Percentiles rank a stretch among this genome's conserved stretches.
These are phyloP conservation scores for Pedicia rivosa DNA, from an alignment of 2,888 invertebrate genomes.

Conservation along the genomic window DNA sequence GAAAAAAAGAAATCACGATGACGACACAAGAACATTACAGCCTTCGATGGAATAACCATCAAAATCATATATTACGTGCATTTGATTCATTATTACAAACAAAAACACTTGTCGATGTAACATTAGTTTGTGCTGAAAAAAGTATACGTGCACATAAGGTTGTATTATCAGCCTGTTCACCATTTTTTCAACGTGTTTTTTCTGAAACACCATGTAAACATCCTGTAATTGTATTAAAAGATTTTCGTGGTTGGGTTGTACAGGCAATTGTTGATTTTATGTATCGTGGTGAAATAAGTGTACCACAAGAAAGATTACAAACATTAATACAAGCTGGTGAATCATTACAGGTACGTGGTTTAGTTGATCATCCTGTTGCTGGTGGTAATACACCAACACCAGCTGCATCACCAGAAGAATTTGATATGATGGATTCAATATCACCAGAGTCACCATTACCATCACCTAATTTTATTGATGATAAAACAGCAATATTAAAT, in stretches of 20 bases:
- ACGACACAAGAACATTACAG: slow-evolving; percentile 68
- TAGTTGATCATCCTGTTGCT: slow-evolving; percentile 45
- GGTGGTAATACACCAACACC: slow-evolving; percentile 30
- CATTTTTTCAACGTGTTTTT: slow-evolving; percentile 77
- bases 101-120: slow-evolving; percentile 78
- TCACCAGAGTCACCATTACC: slow-evolving; percentile 25
- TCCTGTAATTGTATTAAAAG: slow-evolving; percentile 81
- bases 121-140: slow-evolving; percentile 73
- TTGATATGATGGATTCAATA: slow-evolving; percentile 22
- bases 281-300: slow-evolving; percentile 86
- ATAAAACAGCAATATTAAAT: slow-evolving; percentile 27
- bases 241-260: slow-evolving; percentile 77
- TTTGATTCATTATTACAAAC: slow-evolving; percentile 79
- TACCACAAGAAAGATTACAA: slow-evolving; percentile 68
- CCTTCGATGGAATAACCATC: slow-evolving; percentile 88
- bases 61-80: slow-evolving; percentile 69
- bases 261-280: slow-evolving; percentile 84
- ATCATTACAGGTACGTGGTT: slow-evolving; percentile 65
- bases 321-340: slow-evolving; percentile 78
- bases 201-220: slow-evolving; percentile 87
- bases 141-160: slow-evolving; percentile 82
- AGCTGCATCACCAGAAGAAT: slow-evolving; percentile 28
- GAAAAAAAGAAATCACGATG: slow-evolving; percentile 16
- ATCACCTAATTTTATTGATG: slow-evolving; percentile 30
- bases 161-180: slow-evolving; percentile 76